Evolutionary conservation across 2,888 invertebrate species (phyloP), one percentile per base, ranked within the genome.

Genomic region (Caenorhabditis becei): DNA sequence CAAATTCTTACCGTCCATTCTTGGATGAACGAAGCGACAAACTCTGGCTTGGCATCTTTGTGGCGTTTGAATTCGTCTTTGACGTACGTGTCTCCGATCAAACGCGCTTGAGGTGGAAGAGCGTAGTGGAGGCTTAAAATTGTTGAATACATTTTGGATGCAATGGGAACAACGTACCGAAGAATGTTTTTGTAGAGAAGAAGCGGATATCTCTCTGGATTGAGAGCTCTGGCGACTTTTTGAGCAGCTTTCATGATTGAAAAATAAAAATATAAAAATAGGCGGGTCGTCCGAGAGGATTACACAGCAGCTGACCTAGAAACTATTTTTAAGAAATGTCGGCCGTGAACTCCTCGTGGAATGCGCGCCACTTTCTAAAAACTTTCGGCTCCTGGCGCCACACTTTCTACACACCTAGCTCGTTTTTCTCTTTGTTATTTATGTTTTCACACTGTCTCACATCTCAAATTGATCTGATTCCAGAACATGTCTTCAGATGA

Each of bases 11-110:
- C 88, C 67, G 88, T 88, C 88, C 88, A 88, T 65, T 88, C 86
- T 56, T 47, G 47, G 18, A 54, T 54, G 16, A 54, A 54, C 26
- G 54, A 28, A 8, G 5, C 28, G 16, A 54, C 54, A 53, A 89
- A 88, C 44, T 83, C 83, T 10, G 81, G 77, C 11, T 78, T 63
- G 1, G 83, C 87, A 23, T 63, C 71, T 51, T 82, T 84, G 67
- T 88, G 88, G n/a, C 83, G 69, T 63, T 51, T 80, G 77, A 89
- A 89, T 67, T 89, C 89, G 54, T 86, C 86, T 71, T 87, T 87
- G 8, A 89, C 89, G 62, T 89, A 89, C 5, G 81, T 66, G 75
- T 89, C 89, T 62, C 89, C 89, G 82, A 89, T 87, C 10, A 86
- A 44, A 20, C 89, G 78, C 10, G 87, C 89, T 16, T 79, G 80